Evolutionary conservation across 2,888 invertebrate species (phyloP), one percentile per base, ranked within the genome.

Genomic region (Gastrophysa polygoni): DNA sequence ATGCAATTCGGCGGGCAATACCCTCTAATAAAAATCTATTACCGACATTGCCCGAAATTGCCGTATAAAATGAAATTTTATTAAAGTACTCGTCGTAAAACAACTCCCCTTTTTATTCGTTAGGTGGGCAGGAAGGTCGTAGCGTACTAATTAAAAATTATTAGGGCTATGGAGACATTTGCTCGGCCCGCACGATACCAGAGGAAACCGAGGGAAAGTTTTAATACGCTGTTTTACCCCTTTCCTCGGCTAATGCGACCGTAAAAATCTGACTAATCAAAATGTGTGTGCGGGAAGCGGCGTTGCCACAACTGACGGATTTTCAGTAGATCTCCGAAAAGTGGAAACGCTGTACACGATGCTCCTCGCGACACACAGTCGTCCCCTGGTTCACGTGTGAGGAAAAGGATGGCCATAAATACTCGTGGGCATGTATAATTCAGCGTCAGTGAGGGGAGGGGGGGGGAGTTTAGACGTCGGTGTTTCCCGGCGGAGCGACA

Each of bases 381-480:
- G n/a, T n/a, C n/a, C n/a, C n/a, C n/a, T n/a, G n/a, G n/a, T n/a
- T n/a, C n/a, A n/a, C n/a, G n/a, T n/a, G n/a, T n/a, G 44, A 63
- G 74, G 73, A 75, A 75, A 76, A 75, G 73, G 73, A 74, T 73
- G 73, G 70, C 74, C 68, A 77, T 78, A 78, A 78, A 78, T 76
- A 76, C 73, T 71, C 72, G 57, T 55, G 56, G 66, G 72, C 76
- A 78, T 78, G 72, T 78, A 78, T 78, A 79, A 79, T 79, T 78
- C 75, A 52, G 4, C 3, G 7, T 20, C 32, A 20, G 52, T 34
- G 52, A 32, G 71, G 71, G 73, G 69, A 69, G 73, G 67, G 67
- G 69, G 71, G 73, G 70, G 63, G 70, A 68, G 68, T 69, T 69
- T 67, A 67, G 66, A 72, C 72, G 75, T 73, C 74, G 73, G 71